Conservation (phyloP, 64 coral and sea anemone species). For the Astreopora myriophthalma region DNA sequence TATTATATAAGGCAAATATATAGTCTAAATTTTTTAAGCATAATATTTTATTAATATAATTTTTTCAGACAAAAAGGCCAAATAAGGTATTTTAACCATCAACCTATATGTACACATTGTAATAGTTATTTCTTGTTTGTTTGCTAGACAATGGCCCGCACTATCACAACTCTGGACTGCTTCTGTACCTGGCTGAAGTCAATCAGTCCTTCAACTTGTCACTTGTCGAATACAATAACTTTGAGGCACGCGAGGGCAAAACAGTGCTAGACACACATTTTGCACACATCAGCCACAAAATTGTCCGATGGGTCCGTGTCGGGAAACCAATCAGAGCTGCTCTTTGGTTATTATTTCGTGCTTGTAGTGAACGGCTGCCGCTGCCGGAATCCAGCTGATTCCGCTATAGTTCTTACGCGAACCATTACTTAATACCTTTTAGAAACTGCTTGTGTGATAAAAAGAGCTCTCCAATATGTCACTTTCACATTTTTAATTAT, state of each 20-base stretch:
- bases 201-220: neutral
- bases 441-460: neutral
- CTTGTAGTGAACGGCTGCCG: neutral
- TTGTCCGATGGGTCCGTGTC: neutral
- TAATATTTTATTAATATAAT: no score
- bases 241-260: neutral
- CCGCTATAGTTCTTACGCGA: neutral
- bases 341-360: neutral
- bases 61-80: no score
- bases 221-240: neutral
- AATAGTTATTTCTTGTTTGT: neutral
- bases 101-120: no score
- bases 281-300: constrained; percentile 14
- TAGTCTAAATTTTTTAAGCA: no score
- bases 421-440: neutral
- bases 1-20: no score
- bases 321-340: neutral
- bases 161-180: neutral
- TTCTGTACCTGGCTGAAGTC: neutral
- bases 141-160: neutral
- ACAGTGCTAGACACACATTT: neutral
- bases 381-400: neutral
- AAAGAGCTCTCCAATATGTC: no score
- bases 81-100: neutral
- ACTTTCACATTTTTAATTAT: no score